Evolutionary conservation across 1,140 invertebrate species (phyloP).

Genomic region (Cardiocondyla obscurior): DNA sequence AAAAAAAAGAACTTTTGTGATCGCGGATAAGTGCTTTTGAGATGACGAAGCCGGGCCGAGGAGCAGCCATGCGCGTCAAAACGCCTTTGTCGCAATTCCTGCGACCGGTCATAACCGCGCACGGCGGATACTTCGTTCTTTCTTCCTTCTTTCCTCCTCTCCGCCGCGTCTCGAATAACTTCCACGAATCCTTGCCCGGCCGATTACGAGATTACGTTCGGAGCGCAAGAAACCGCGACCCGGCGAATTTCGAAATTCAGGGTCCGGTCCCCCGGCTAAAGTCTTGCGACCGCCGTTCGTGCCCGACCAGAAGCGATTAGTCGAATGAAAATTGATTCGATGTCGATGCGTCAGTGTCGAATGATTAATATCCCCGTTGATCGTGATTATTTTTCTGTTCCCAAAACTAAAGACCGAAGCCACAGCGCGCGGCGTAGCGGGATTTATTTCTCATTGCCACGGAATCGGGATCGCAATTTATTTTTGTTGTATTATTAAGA

Average conservation of each 20-base stretch:
- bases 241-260: conserved; percentile 51
- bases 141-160: background rate
- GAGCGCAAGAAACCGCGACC: background rate
- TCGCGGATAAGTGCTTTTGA: conserved; percentile 1
- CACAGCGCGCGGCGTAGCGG: too few species aligned
- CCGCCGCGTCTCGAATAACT: conserved; percentile 43
- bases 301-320: too few species aligned
- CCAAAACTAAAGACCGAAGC: too few species aligned
- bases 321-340: too few species aligned
- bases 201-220: conserved; percentile 21
- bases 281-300: background rate
- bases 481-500: too few species aligned
- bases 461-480: too few species aligned
- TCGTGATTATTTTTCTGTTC: too few species aligned
- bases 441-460: too few species aligned
- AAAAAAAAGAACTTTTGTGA: conserved; percentile 1
- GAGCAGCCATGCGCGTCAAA: conserved; percentile 63
- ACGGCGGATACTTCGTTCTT: conserved; percentile 22
- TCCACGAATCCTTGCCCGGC: conserved; percentile 42
- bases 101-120: conserved; percentile 18
- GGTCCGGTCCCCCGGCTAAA: background rate
- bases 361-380: too few species aligned
- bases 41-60: conserved; percentile 5
- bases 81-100: conserved; percentile 56
- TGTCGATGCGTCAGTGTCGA: too few species aligned